Evolutionary conservation across 2,113 vertebrate genomes (phyloP).

Genomic region (Meles meles): DNA sequence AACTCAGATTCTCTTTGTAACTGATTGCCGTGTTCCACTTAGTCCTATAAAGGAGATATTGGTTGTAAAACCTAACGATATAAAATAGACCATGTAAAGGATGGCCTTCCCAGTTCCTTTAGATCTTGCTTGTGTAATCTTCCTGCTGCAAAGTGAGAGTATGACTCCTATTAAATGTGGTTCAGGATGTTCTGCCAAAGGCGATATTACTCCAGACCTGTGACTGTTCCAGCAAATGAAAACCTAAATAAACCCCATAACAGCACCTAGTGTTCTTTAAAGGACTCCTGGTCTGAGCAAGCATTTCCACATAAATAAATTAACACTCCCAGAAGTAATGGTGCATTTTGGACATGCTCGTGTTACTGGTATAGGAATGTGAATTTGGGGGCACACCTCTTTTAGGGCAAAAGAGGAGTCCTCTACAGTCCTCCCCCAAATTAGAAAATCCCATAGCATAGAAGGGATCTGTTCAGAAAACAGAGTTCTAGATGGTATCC

Average conservation of each 20-base stretch:
- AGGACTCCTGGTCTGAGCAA: background rate
- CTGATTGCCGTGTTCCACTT: slow-evolving; percentile 65
- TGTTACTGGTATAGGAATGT: background rate
- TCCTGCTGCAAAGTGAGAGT: slow-evolving; percentile 63
- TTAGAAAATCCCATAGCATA: background rate
- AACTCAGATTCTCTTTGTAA: slow-evolving; percentile 56
- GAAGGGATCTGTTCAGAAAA: background rate
- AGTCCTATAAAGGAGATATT: slow-evolving; percentile 59
- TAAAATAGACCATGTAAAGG: slow-evolving; percentile 66
- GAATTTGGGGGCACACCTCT: rapidly evolving
- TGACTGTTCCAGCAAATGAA: slow-evolving; percentile 60
- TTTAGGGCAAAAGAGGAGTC: background rate
- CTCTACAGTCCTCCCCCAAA: background rate
- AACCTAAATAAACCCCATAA: slow-evolving; percentile 51
- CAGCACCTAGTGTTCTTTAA: background rate
- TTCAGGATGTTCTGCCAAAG: slow-evolving; percentile 73
- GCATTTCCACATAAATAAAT: background rate
- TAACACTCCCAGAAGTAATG: background rate
- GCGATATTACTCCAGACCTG: slow-evolving; percentile 58
- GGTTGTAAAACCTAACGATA: slow-evolving; percentile 66
- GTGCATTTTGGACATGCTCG: background rate
- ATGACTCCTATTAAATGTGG: slow-evolving; percentile 67
- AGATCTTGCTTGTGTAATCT: slow-evolving; percentile 47
- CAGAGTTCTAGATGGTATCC: background rate
- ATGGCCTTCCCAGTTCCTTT: slow-evolving; percentile 50